These are phyloP conservation scores for Antheraea pernyi DNA, from an alignment of 1,140 invertebrate genomes.

Conservation along the genomic window DNA sequence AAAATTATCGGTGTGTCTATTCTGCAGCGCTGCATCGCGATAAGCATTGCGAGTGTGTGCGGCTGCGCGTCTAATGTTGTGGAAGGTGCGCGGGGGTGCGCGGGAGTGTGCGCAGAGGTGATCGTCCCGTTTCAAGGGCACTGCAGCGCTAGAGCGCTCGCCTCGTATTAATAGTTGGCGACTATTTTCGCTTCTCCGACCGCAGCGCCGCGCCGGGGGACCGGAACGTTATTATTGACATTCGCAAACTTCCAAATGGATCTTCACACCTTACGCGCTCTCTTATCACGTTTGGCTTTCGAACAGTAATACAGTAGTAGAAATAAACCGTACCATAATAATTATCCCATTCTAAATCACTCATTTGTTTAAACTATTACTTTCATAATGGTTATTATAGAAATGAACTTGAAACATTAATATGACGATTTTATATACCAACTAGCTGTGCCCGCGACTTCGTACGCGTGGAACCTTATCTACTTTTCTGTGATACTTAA, in stretches of 20 bases:
- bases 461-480: no score
- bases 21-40: constrained; percentile 59
- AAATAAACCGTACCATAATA: background rate
- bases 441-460: no score
- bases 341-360: no score
- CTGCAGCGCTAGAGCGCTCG: constrained; percentile 65
- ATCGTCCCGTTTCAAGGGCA: constrained; percentile 75
- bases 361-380: no score
- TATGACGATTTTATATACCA: background rate
- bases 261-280: constrained; percentile 48
- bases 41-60: constrained; percentile 26
- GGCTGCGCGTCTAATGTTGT: constrained; percentile 35
- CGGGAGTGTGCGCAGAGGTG: constrained; percentile 65
- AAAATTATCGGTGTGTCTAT: constrained; percentile 62
- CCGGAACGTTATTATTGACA: constrained; percentile 74
- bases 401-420: background rate
- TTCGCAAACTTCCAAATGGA: constrained; percentile 65
- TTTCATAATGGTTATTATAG: background rate
- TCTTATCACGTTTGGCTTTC: background rate
- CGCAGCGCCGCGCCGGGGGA: constrained; percentile 43
- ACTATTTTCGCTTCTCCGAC: constrained; percentile 69
- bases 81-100: constrained; percentile 32
- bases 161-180: constrained; percentile 73
- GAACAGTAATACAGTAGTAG: background rate
- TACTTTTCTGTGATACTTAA: no score